These are phyloP conservation scores for Corythaixoides concolor DNA, from an alignment of 2,113 vertebrate genomes.

Conservation along the genomic window DNA sequence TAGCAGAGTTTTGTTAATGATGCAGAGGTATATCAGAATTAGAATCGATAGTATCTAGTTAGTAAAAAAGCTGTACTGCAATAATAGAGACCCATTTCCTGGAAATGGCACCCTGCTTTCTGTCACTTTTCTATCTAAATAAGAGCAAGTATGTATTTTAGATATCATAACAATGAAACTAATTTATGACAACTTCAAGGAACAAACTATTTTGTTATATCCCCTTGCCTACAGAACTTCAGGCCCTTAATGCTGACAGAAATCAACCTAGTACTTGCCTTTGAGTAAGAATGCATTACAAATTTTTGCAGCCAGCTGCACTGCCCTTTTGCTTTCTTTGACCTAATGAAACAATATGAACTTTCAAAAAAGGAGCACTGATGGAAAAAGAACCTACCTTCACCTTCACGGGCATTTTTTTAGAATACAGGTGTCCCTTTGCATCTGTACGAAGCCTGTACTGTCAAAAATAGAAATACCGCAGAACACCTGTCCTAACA, in stretches of 20 bases:
- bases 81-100: not conserved
- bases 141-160: not conserved
- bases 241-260: not conserved
- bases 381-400: not conserved
- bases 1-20: not conserved
- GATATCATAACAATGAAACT: not conserved
- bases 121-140: not conserved
- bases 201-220: not conserved
- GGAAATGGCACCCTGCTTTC: not conserved
- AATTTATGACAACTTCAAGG: not conserved
- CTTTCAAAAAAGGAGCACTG: not conserved
- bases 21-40: not conserved
- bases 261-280: not conserved
- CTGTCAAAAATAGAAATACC: conserved; percentile 59
- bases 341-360: not conserved
- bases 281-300: fast-evolving
- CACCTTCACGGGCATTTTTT: not conserved
- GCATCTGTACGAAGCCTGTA: not conserved
- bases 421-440: conserved; percentile 20
- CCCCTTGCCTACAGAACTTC: not conserved
- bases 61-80: not conserved
- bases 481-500: conserved; percentile 42
- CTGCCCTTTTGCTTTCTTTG: not conserved
- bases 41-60: not conserved
- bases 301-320: not conserved